Evolutionary conservation across 2,797 vertebrate genomes (phyloP), one percentile per base, ranked within the genome.

Genomic region (Erethizon dorsatum): DNA sequence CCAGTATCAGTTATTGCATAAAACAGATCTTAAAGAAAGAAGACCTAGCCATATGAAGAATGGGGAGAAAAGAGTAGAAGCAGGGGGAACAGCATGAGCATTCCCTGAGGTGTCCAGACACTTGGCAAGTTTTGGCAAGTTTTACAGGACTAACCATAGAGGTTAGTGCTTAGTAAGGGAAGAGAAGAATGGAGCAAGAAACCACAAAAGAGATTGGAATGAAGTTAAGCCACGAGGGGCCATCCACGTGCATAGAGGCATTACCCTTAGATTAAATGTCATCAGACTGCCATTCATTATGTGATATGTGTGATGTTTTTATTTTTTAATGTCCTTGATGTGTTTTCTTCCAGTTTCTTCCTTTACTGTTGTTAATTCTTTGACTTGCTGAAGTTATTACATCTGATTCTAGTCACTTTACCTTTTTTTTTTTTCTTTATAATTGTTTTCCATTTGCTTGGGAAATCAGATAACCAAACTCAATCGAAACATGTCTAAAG

Each of bases 381-480:
- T 73, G 37, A 73, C 6, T 67, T 87, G 59, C n/a, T 63, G n/a
- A n/a, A 59, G 9, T 73, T 22, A 61, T 50, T 28, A 7, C 59
- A 71, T 87, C 41, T 77, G 14, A 69, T 31, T 65, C 28, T 54
- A 79, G 22, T 79, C 41, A 71, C 2, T 2, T 37, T 57, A 82
- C 90, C 26, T 14, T 80, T 14, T 80, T 17, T 14, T 80, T 17
- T 95, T 92, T 88, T 92, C 50, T 88, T 41, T 84, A 50, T 93
- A 54, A 92, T 59, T 95, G 50, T 22, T 96, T 95, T 90, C n/a
- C 63, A 12, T 80, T 92, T 67, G 47, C 11, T 61, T 63, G 12
- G 82, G 87, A 24, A 77, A 69, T 91, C n/a, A 57, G 63, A 80
- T 69, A 95, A 71, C 20, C 37, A 80, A 75, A 77, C 73, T 88